Evolutionary conservation across 1,140 invertebrate genomes (phyloP).

Genomic region (Bombus affinis): DNA sequence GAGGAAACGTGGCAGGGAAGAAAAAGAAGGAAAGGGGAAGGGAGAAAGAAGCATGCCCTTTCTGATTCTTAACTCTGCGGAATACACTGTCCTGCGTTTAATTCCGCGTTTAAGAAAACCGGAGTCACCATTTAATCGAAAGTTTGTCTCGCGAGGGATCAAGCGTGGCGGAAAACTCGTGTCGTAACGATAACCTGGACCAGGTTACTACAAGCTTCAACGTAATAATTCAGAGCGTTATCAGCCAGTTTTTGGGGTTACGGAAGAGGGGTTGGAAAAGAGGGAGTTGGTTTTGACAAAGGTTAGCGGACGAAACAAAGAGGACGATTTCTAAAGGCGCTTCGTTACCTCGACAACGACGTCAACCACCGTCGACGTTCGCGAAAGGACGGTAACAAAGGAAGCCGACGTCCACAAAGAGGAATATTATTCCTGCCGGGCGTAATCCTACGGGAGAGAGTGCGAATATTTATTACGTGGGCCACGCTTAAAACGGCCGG

Average conservation of each 20-base stretch:
- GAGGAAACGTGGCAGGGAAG: neutral
- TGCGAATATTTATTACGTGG: constrained; percentile 78
- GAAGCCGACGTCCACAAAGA: constrained; percentile 74
- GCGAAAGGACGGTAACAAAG: constrained; percentile 74
- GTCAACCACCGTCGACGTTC: constrained; percentile 70
- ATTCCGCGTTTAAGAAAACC: neutral
- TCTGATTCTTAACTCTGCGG: constrained; percentile 26
- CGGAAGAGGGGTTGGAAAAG: neutral
- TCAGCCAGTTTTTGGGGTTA: constrained; percentile 48
- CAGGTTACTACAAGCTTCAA: constrained; percentile 14
- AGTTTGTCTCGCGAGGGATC: neutral
- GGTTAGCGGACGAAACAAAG: constrained; percentile 67
- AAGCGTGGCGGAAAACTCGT: neutral
- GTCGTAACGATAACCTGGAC: neutral
- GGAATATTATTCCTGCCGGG: constrained; percentile 78
- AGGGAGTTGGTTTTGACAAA: constrained; percentile 57
- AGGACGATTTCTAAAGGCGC: constrained; percentile 71
- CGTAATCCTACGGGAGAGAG: constrained; percentile 73
- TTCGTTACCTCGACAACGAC: constrained; percentile 67
- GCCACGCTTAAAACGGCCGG: constrained; percentile 74
- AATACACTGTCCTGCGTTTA: neutral
- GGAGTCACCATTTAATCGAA: constrained; percentile 8
- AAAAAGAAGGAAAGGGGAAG: neutral
- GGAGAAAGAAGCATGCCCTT: neutral
- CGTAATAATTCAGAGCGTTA: constrained; percentile 58